These are phyloP conservation scores for Pagrus major DNA, from an alignment of 2,113 vertebrate genomes.

Conservation along the genomic window DNA sequence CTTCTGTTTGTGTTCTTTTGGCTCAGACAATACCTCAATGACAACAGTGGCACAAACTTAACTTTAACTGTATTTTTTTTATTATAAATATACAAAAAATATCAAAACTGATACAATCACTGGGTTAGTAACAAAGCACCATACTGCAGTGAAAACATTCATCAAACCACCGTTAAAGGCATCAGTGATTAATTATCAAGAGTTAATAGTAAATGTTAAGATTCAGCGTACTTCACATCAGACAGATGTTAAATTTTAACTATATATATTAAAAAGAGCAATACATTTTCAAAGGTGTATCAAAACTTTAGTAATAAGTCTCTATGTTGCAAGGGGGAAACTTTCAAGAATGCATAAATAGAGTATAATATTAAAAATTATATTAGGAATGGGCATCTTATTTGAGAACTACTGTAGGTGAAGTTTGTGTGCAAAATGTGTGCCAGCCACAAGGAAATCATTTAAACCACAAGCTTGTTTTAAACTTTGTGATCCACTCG, in stretches of 20 bases:
- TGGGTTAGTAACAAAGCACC: slow-evolving; percentile 73
- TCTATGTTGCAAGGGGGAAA: slow-evolving; percentile 30
- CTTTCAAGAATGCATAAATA: slow-evolving; percentile 71
- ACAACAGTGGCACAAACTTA: background rate
- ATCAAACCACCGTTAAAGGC: slow-evolving; percentile 59
- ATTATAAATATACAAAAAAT: slow-evolving; percentile 82
- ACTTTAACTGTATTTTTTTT: slow-evolving; percentile 57
- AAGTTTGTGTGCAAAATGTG: slow-evolving; percentile 75
- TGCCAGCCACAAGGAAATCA: slow-evolving; percentile 74
- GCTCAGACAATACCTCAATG: background rate
- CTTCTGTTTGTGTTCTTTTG: background rate
- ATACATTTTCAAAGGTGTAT: slow-evolving; percentile 41
- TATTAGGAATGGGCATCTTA: slow-evolving; percentile 55
- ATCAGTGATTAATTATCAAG: slow-evolving; percentile 56
- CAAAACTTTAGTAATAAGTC: slow-evolving; percentile 31
- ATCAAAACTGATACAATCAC: slow-evolving; percentile 74
- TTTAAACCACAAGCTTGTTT: slow-evolving; percentile 36
- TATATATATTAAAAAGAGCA: slow-evolving; percentile 38
- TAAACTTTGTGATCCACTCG: slow-evolving; percentile 27
- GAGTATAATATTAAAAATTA: slow-evolving; percentile 45
- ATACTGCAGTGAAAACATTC: slow-evolving; percentile 67
- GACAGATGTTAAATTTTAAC: slow-evolving; percentile 47
- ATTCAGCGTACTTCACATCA: slow-evolving; percentile 47
- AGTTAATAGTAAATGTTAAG: slow-evolving; percentile 42
- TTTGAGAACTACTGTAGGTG: slow-evolving; percentile 45